Percentiles rank a stretch among this genome's conserved stretches.
phyloP scores from a whole-genome alignment of 2,113 vertebrate species.

The Bujurquina vittata region DNA sequence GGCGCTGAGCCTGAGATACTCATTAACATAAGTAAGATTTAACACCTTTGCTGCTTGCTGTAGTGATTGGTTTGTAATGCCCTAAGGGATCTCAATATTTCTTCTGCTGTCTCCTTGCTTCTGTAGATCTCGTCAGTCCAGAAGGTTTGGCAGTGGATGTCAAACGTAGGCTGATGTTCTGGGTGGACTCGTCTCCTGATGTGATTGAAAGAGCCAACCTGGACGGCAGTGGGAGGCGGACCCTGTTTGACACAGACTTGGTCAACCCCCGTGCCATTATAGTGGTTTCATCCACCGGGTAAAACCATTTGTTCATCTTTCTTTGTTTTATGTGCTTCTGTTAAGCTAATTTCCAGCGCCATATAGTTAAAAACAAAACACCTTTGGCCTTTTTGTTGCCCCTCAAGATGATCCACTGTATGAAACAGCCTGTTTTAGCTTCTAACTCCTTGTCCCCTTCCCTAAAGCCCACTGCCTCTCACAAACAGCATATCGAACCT shows the following conservation, averaged over 20 bases:
- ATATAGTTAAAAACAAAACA: background rate
- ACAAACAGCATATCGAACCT: background rate
- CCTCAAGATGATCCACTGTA: background rate
- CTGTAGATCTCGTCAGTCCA: slow-evolving; percentile 90
- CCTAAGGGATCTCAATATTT: background rate
- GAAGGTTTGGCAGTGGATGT: slow-evolving; percentile 93
- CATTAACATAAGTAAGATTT: slow-evolving; percentile 85
- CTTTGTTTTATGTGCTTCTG: background rate
- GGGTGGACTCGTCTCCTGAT: slow-evolving; percentile 93
- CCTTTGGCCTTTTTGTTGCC: background rate
- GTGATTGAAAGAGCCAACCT: slow-evolving; percentile 88
- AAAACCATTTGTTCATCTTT: slow-evolving; percentile 36
- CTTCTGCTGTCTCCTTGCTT: background rate
- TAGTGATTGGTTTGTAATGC: background rate
- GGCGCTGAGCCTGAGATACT: slow-evolving; percentile 91
- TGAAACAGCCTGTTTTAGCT: no score
- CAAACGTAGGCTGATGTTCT: slow-evolving; percentile 87
- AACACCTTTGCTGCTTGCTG: background rate
- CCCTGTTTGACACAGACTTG: slow-evolving; percentile 87
- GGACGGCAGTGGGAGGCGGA: slow-evolving; percentile 86
- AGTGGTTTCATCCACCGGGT: slow-evolving; percentile 91
- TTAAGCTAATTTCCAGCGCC: background rate
- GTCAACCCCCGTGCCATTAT: slow-evolving; percentile 95
- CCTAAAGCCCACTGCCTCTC: background rate
- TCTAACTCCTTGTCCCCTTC: background rate